These are phyloP conservation scores for Digitonthophagus gazella DNA, from an alignment of 2,888 invertebrate genomes.

Conservation along the genomic window DNA sequence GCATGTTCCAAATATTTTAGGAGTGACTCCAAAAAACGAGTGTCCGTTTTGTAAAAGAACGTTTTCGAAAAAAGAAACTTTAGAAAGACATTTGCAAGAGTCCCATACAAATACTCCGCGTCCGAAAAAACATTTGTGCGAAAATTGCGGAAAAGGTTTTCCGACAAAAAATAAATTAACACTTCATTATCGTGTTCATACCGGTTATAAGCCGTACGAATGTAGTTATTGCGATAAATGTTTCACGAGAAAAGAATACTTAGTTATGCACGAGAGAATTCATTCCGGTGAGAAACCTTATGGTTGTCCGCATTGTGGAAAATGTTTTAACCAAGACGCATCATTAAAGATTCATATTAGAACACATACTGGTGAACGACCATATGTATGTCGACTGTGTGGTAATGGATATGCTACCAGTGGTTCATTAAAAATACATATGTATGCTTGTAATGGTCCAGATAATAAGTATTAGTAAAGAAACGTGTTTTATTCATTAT, in stretches of 20 bases:
- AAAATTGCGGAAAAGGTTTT: conserved; percentile 45
- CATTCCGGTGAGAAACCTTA: conserved; percentile 42
- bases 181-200: conserved; percentile 38
- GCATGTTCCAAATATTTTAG: conserved; percentile 45
- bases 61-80: conserved; percentile 40
- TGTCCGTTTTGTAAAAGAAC: conserved; percentile 41
- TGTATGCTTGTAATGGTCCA: conserved; percentile 52
- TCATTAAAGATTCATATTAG: conserved; percentile 34
- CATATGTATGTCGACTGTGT: conserved; percentile 37
- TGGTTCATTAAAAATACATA: conserved; percentile 54
- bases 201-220: conserved; percentile 38
- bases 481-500: neutral
- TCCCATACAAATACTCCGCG: conserved; percentile 39
- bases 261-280: conserved; percentile 38
- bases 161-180: conserved; percentile 34
- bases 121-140: conserved; percentile 43
- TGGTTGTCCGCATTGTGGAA: conserved; percentile 37
- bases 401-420: conserved; percentile 36
- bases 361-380: conserved; percentile 37
- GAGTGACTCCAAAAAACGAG: too few relatives aligned
- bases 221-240: conserved; percentile 40
- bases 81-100: conserved; percentile 53
- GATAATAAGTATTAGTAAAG: neutral
- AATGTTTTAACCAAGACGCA: conserved; percentile 37
- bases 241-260: conserved; percentile 38